These are phyloP conservation scores for Phaetusa simplex DNA, from an alignment of 2,113 vertebrate species.

Conservation along the genomic window DNA sequence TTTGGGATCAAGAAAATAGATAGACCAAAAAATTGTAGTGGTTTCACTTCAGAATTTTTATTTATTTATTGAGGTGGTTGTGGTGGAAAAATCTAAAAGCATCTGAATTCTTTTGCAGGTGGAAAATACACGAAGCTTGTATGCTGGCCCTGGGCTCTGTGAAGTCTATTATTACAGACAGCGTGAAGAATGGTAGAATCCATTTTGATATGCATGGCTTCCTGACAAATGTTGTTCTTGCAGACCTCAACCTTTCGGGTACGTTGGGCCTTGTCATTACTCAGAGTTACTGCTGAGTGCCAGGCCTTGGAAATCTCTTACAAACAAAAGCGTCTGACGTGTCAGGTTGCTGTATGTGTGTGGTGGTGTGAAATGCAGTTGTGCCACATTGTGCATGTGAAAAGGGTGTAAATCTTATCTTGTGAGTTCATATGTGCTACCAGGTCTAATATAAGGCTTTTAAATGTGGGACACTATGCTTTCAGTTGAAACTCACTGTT, in stretches of 20 bases:
- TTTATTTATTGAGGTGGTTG: not conserved
- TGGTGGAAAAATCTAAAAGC: not conserved
- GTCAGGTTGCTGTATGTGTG: not conserved
- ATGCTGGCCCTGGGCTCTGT: conserved; percentile 96
- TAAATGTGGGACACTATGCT: not conserved
- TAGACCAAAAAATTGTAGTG: not conserved
- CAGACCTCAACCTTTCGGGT: conserved; percentile 94
- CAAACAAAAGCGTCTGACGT: not conserved
- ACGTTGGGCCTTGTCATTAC: not conserved
- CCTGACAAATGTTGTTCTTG: conserved; percentile 90
- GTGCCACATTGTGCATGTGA: not conserved
- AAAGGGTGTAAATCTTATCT: not conserved
- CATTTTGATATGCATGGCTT: conserved; percentile 98
- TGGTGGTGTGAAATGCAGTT: not conserved
- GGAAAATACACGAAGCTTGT: conserved; percentile 97
- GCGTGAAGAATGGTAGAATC: conserved; percentile 90
- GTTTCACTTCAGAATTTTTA: not conserved
- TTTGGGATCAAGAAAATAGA: not conserved
- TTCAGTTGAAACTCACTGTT: not conserved
- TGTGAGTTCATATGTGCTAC: not conserved
- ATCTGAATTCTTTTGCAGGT: conserved; percentile 77
- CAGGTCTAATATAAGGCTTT: not conserved
- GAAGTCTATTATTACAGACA: conserved; percentile 93
- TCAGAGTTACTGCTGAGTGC: not conserved
- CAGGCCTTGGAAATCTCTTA: not conserved